Conservation (phyloP, 1,140 invertebrate species). For the Bombus breviceps region DNA sequence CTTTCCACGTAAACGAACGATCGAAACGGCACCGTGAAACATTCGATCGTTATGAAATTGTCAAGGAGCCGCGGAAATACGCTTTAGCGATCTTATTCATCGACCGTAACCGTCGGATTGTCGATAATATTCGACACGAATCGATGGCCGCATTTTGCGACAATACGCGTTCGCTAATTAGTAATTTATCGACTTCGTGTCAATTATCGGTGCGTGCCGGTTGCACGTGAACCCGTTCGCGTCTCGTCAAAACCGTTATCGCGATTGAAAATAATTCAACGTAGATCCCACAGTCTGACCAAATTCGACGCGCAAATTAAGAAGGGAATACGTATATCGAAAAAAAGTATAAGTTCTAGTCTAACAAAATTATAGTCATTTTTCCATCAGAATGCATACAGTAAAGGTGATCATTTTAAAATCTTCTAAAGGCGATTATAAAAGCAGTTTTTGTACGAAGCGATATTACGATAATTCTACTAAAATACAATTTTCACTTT, state of each 20-base stretch:
- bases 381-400: too few relatives aligned
- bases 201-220: conserved; percentile 48
- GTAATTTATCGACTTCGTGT: conserved; percentile 57
- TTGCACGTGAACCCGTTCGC: not conserved
- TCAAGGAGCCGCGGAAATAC: conserved; percentile 34
- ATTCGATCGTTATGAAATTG: conserved; percentile 26
- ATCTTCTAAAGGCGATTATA: too few relatives aligned
- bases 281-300: too few relatives aligned
- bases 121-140: conserved; percentile 58
- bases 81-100: conserved; percentile 21
- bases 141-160: conserved; percentile 48
- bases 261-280: conserved; percentile 22
- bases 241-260: not conserved
- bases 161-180: conserved; percentile 47
- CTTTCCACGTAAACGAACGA: not conserved
- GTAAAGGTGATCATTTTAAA: rapidly evolving
- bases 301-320: too few relatives aligned
- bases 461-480: too few relatives aligned
- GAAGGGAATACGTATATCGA: too few relatives aligned
- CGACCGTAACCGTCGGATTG: conserved; percentile 51
- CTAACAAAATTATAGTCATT: too few relatives aligned
- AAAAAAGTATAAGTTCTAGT: too few relatives aligned
- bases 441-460: too few relatives aligned
- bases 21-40: conserved; percentile 1
- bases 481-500: too few relatives aligned